Evolutionary conservation across 2,888 invertebrate species (phyloP).

Genomic region (Vanessa cardui): DNA sequence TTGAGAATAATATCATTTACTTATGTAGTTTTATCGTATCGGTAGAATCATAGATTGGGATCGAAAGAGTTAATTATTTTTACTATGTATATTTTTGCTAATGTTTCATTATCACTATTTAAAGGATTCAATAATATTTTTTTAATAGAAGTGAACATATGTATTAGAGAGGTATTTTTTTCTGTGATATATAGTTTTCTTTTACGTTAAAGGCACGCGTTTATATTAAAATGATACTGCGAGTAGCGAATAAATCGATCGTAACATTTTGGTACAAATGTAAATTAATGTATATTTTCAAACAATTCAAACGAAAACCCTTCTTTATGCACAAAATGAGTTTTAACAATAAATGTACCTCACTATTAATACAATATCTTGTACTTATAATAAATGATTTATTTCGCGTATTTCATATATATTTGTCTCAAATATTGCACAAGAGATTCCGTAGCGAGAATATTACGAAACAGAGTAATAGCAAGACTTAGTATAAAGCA

Average conservation of each 20-base stretch:
- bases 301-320: no score
- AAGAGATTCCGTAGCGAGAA: neutral
- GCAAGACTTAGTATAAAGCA: no score
- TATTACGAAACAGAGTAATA: neutral
- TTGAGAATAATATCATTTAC: neutral
- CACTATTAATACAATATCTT: no score
- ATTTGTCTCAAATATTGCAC: neutral
- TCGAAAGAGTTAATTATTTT: neutral
- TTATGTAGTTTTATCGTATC: conserved; percentile 2
- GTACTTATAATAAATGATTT: no score
- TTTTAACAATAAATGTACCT: no score
- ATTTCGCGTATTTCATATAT: neutral
- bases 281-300: no score
- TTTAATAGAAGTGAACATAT: neutral
- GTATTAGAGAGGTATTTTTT: neutral
- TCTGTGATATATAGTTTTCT: no score
- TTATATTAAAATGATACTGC: no score
- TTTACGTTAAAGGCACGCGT: no score
- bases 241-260: no score
- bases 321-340: no score
- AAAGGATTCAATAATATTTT: neutral
- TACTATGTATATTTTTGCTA: conserved; percentile 11
- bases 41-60: neutral
- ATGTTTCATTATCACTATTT: neutral
- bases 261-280: no score